Evolutionary conservation across 2,888 invertebrate species (phyloP).

Genomic region (Cylloceria caligata): DNA sequence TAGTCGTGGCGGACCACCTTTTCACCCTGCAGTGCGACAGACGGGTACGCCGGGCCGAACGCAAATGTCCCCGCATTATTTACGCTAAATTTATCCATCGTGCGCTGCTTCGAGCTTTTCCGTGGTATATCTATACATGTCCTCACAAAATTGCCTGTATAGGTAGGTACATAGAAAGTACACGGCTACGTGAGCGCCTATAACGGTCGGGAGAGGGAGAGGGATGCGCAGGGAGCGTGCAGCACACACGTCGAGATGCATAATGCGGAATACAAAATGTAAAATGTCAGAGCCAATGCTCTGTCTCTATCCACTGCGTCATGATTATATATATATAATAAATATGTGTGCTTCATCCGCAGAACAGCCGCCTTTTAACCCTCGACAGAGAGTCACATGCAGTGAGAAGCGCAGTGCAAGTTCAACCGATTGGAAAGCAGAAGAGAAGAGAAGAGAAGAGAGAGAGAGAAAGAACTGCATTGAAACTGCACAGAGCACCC

Average conservation of each 20-base stretch:
- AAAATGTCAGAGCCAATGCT: conserved; percentile 57
- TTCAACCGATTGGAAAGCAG: conserved; percentile 79
- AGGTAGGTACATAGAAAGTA: conserved; percentile 10
- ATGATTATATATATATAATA: conserved; percentile 6
- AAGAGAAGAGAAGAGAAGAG: conserved; percentile 28
- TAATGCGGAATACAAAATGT: conserved; percentile 78
- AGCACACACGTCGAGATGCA: conserved; percentile 75
- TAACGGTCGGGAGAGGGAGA: conserved; percentile 40
- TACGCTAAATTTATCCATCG: conserved; percentile 80
- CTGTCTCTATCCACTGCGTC: conserved; percentile 45
- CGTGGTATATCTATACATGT: conserved; percentile 23
- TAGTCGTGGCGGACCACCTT: conserved; percentile 47
- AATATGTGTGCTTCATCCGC: conserved; percentile 53
- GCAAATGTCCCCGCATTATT: conserved; percentile 79
- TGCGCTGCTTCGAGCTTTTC: conserved; percentile 32
- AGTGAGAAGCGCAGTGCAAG: conserved; percentile 54
- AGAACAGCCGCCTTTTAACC: conserved; percentile 54
- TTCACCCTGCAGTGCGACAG: conserved; percentile 63
- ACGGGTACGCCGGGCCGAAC: conserved; percentile 64
- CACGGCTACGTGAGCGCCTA: conserved; percentile 5
- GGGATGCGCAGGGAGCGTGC: conserved; percentile 57
- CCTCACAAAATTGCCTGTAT: neutral
- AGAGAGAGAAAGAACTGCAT: conserved; percentile 12
- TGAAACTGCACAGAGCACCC: conserved; percentile 59
- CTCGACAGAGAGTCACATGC: conserved; percentile 16